phyloP scores from a whole-genome alignment of 2,113 vertebrate species.

The Cyphomyrus plagiostoma region DNA sequence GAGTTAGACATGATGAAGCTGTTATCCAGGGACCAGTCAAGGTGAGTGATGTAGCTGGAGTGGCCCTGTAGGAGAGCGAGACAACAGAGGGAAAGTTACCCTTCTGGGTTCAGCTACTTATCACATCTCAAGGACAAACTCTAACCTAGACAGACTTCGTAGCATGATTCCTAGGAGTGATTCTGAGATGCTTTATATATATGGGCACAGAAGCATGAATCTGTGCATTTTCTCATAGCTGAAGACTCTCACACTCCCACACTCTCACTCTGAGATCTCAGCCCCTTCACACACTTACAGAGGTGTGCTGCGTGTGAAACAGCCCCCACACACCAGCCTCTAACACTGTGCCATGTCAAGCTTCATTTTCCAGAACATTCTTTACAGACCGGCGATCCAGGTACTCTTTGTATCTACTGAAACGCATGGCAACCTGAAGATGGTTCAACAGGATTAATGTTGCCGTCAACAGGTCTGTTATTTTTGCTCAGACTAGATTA shows the following conservation, averaged over 20 bases:
- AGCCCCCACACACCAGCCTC: not conserved
- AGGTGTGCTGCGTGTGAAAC: not conserved
- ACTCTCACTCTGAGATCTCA: not conserved
- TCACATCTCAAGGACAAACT: not conserved
- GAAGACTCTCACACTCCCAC: not conserved
- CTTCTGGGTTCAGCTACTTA: not conserved
- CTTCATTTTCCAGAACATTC: not conserved
- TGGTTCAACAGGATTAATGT: not conserved
- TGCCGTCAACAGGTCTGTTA: not conserved
- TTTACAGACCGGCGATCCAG: not conserved
- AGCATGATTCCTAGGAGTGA: not conserved
- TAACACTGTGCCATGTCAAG: not conserved
- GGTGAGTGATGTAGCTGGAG: slow-evolving; percentile 98
- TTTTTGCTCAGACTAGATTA: not conserved
- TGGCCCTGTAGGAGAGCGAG: slow-evolving; percentile 72
- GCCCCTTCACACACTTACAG: not conserved
- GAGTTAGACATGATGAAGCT: slow-evolving; percentile 98
- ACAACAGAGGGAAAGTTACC: not conserved
- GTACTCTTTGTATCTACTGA: not conserved
- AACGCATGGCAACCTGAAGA: not conserved
- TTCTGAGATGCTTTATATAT: not conserved
- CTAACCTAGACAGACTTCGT: not conserved
- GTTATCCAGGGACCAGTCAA: slow-evolving; percentile 97
- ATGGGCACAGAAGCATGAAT: not conserved
- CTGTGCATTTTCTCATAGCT: not conserved